Base-by-base conservation (phyloP, 2,797 vertebrate species). In the Pseudochaenichthys georgianus region DNA sequence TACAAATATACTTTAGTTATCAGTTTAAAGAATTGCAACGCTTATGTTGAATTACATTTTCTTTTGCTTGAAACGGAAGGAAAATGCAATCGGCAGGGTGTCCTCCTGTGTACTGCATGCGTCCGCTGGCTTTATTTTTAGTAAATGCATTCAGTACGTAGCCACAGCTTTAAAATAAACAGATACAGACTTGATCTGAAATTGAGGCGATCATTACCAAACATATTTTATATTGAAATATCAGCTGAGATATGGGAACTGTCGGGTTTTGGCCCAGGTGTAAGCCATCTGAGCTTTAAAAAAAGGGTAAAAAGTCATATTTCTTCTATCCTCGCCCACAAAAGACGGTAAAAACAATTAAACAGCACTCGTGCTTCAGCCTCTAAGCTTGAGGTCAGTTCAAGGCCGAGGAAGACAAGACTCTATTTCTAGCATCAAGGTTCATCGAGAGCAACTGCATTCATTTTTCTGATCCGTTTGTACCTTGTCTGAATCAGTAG, bases 341-440 rank as follows among this genome's bases (percentile, higher is more conserved):
- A 58, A 73, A 48, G 19, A 13, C 52, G 58, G 45, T 8, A n/a
- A 68, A 80, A 70, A 54, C 82, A 75, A 76, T 61, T 0, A 66
- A 51, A 69, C 0, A 19, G 16, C 53, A 71, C 13, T 70, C 0
- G 0, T 23, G 48, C 48, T 66, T 23, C 21, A 64, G 41, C 43
- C 12, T 50, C 19, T 34, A 55, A 59, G 12, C 47, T 9, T 5
- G 19, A 80, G 70, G 70, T 87, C 75, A 75, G 11, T 7, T 46
- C 66, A 72, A 72, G 62, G 66, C 21, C 57, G 58, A 34, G 2
- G 43, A 51, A 28, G n/a, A 64, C 17, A 76, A 61, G 70, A 60
- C 31, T 77, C 13, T 69, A 7, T n/a, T 28, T 81, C 3, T 15
- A 15, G 17, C 43, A 28, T 45, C 66, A 62, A 54, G 62, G 70